Evolutionary conservation across 2,113 vertebrate genomes (phyloP).

Genomic region (Campylomormyrus numenius): DNA sequence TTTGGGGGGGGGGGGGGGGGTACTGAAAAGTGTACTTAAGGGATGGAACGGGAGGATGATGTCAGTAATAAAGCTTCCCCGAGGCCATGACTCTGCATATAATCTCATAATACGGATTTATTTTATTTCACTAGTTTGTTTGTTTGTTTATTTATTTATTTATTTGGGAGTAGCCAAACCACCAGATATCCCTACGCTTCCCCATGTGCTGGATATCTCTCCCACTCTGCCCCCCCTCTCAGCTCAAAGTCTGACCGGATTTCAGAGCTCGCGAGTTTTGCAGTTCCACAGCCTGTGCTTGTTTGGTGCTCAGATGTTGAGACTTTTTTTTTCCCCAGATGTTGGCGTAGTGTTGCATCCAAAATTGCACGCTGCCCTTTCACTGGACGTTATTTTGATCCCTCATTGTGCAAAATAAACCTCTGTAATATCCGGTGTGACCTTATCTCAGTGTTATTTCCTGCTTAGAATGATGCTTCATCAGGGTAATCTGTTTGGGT

Average conservation of each 20-base stretch:
- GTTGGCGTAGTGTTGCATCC: constrained; percentile 6
- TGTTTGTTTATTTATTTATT: no score
- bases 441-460: constrained; percentile 22
- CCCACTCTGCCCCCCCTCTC: not conserved
- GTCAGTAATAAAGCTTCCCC: not conserved
- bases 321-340: not conserved
- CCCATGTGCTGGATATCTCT: not conserved
- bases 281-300: not conserved
- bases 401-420: not conserved
- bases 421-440: constrained; percentile 18
- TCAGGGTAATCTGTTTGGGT: constrained; percentile 21
- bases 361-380: not conserved
- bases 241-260: not conserved
- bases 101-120: not conserved
- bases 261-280: not conserved
- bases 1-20: not conserved
- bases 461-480: constrained; percentile 13
- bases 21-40: not conserved
- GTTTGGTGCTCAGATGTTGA: not conserved
- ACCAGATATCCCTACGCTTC: not conserved
- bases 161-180: not conserved
- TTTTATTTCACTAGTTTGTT: not conserved
- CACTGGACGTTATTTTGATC: not conserved
- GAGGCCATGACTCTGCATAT: not conserved
- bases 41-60: not conserved